Conservation (phyloP, 1,140 invertebrate genomes). For the Lysiphlebus fabarum region DNA sequence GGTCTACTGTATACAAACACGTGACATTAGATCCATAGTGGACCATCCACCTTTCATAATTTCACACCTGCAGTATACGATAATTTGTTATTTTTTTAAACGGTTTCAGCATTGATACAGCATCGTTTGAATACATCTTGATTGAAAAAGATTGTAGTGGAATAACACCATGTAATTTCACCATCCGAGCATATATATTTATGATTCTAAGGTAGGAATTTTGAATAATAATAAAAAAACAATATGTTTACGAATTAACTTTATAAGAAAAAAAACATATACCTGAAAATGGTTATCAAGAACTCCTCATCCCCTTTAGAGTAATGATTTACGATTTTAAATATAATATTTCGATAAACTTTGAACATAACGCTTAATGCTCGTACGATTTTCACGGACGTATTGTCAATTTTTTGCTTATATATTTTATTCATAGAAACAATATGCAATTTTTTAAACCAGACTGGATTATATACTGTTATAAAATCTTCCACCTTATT, state of each 20-base stretch:
- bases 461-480: conserved; percentile 28
- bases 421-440: conserved; percentile 31
- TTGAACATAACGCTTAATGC: conserved; percentile 37
- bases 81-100: conserved; percentile 58
- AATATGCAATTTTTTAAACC: neutral
- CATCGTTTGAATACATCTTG: conserved; percentile 55
- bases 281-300: conserved; percentile 38
- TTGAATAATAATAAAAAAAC: conserved; percentile 7
- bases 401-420: conserved; percentile 35
- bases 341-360: conserved; percentile 34
- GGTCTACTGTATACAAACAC: too few relatives aligned
- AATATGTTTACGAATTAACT: neutral
- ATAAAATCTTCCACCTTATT: conserved; percentile 26
- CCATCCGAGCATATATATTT: conserved; percentile 22
- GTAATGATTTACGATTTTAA: conserved; percentile 27
- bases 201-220: conserved; percentile 30
- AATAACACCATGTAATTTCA: too few relatives aligned
- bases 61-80: conserved; percentile 45
- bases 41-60: too few relatives aligned
- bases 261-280: neutral
- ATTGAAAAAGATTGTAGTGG: conserved; percentile 24
- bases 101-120: conserved; percentile 57
- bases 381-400: conserved; percentile 29
- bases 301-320: conserved; percentile 30
- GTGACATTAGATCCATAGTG: too few relatives aligned